Evolutionary conservation across 2,113 vertebrate genomes (phyloP).

Genomic region (Morone saxatilis): DNA sequence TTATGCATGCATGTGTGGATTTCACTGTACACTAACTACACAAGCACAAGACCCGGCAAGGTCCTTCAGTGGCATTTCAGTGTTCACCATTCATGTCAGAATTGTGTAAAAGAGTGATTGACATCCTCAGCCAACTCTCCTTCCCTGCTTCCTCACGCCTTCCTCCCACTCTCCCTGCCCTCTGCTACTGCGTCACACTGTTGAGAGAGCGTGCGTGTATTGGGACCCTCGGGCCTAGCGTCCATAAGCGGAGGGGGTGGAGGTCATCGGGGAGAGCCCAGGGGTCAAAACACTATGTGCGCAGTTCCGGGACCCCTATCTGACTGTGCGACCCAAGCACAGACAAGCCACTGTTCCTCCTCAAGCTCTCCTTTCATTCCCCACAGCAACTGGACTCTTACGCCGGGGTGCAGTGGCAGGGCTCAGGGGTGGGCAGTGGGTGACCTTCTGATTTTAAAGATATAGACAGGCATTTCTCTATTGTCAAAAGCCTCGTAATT

Average conservation of each 20-base stretch:
- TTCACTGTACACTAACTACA: neutral
- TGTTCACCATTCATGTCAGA: constrained; percentile 63
- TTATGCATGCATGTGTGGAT: constrained; percentile 5
- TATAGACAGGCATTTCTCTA: constrained; percentile 81
- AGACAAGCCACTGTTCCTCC: constrained; percentile 82
- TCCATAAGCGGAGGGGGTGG: constrained; percentile 73
- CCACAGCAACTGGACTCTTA: constrained; percentile 63
- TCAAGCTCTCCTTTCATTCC: constrained; percentile 83
- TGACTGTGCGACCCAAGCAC: constrained; percentile 64
- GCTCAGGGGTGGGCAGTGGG: constrained; percentile 70
- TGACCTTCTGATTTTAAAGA: constrained; percentile 85
- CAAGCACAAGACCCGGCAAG: constrained; percentile 14
- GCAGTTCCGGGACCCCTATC: constrained; percentile 82
- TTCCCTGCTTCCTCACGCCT: constrained; percentile 22
- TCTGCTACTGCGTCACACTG: constrained; percentile 72
- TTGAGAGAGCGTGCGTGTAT: constrained; percentile 65
- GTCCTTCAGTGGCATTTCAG: constrained; percentile 51
- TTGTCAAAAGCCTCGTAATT: constrained; percentile 72
- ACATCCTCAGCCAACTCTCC: constrained; percentile 41
- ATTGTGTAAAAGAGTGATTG: constrained; percentile 55
- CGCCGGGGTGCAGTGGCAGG: constrained; percentile 63
- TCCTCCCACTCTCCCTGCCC: constrained; percentile 51
- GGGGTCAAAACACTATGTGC: constrained; percentile 84
- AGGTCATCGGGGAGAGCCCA: constrained; percentile 68
- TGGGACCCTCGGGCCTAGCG: constrained; percentile 65